Base-by-base conservation (phyloP, 2,888 invertebrate species). In the Xylota sylvarum region DNA sequence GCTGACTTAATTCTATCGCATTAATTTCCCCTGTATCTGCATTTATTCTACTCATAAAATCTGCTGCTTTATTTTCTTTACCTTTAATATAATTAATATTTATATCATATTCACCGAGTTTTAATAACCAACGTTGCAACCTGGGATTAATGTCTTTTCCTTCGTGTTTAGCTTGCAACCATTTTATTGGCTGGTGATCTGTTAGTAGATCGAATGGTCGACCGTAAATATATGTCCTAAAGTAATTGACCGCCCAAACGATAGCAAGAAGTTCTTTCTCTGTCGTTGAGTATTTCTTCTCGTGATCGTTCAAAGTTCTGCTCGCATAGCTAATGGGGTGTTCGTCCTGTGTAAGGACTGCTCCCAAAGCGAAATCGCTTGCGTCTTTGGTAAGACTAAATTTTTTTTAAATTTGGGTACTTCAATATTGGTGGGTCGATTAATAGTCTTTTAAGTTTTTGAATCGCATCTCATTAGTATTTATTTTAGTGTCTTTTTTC, bases 41-140 rank as follows among this genome's bases (percentile, higher is more conserved):
- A 23, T 23, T 23, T 23, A 23, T 23, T 23, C 23, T 23, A 23
- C 23, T 23, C 23, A 23, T 23, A 23, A 23, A 23, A 23, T 23
- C 23, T 23, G 23, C 60, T 43, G 40, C 52, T 52, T 17, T 37
- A 40, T 62, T 72, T 46, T 79, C 62, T 64, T 79, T 79, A 0
- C 64, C 70, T 27, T 72, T 35, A 2, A 65, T 56, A 7, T 67
- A 77, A 19, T 67, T 64, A 1, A 67, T 58, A 7, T 77, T 58
- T 6, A 65, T 35, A 30, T 73, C 37, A 9, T 40, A 73, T 37
- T 80, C 65, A 10, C 55, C 56, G 9, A 62, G 4, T 10, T 55
- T 70, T 0, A 64, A 19, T 12, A 64, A 17, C 70, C 70, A 72
- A n/a, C 70, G 19, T 37, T 70, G 64, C 0, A 72, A 14, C 12